A percentile compares a stretch with the other conserved stretches of the same genome.
Conservation (phyloP, 2,888 invertebrate species). For the Nomada hirtipes region DNA sequence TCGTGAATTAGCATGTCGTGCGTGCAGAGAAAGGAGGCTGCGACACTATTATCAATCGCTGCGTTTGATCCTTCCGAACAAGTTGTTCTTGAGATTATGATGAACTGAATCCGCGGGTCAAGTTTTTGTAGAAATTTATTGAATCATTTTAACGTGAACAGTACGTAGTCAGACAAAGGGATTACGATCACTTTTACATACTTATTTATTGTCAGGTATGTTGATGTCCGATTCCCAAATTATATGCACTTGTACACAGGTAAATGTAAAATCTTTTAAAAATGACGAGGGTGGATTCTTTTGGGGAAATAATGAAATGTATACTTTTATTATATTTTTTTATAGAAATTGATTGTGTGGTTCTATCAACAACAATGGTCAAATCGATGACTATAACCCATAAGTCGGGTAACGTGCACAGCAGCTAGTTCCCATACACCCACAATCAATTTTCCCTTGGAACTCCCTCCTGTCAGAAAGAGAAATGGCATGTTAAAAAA, state of each 20-base stretch:
- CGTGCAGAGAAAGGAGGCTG: conserved; percentile 22
- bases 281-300: background rate
- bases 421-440: background rate
- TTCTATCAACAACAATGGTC: background rate
- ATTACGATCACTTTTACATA: too few relatives aligned
- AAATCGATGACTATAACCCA: background rate
- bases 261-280: background rate
- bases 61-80: background rate
- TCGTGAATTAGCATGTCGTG: conserved; percentile 27
- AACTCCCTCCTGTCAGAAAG: background rate
- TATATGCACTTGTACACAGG: too few relatives aligned
- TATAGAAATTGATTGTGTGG: background rate
- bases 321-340: background rate
- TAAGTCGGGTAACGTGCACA: background rate
- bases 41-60: background rate
- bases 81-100: background rate
- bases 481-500: background rate
- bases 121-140: too few relatives aligned
- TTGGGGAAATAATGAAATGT: background rate
- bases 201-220: too few relatives aligned
- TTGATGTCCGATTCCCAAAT: too few relatives aligned
- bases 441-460: background rate
- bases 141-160: too few relatives aligned
- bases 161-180: too few relatives aligned
- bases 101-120: background rate